Evolutionary conservation across 92 coral and sea anemone genomes (phyloP), one percentile per base, ranked within the genome.

Genomic region (Micromussa lordhowensis): DNA sequence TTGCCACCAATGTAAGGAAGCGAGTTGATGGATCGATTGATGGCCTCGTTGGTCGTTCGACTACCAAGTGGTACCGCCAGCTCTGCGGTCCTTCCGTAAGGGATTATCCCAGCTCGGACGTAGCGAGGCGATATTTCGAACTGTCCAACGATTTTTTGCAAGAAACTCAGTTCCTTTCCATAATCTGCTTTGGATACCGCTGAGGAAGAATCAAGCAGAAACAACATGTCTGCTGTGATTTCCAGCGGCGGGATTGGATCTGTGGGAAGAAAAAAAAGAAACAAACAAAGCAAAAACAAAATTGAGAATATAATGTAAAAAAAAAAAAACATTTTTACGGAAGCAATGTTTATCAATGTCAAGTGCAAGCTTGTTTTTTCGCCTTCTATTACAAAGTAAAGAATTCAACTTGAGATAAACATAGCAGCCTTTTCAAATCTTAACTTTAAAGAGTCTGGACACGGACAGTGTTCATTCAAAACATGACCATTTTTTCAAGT

Each of bases 171-270:
- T 76, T 95, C 90, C 35, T 84, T 79, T 54, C 81, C 86, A 87
- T 89, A 96, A 58, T 93, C 89, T 10, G 79, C 88, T 81, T 81
- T 86, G 13, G 96, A 49, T 54, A 95, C 78, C 24, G 91, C 94
- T 81, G 94, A 93, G 6, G 99, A 96, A 11, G 98, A 94, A 82
- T 96, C 99, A 80, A 96, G 32, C 30, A 95, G 89, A 74, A 96
- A 96, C 19, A 96, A 90, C 51, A 96, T 81, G 78, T 96, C 99
- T 53, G 94, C 82, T 69, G 93, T 86, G 36, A 95, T 81, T 38
- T 95, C 90, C 71, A 95, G 81, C 10, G 95, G 91, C 17, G 87
- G 92, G 69, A 91, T 83, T 57, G 93, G 75, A 53, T 93, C 93
- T 89, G 88, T 63, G 49, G 48, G 40, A 53, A 88, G 9, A 36